These are phyloP conservation scores for Esox masquinongy DNA, from an alignment of 2,797 vertebrate genomes.

Conservation along the genomic window DNA sequence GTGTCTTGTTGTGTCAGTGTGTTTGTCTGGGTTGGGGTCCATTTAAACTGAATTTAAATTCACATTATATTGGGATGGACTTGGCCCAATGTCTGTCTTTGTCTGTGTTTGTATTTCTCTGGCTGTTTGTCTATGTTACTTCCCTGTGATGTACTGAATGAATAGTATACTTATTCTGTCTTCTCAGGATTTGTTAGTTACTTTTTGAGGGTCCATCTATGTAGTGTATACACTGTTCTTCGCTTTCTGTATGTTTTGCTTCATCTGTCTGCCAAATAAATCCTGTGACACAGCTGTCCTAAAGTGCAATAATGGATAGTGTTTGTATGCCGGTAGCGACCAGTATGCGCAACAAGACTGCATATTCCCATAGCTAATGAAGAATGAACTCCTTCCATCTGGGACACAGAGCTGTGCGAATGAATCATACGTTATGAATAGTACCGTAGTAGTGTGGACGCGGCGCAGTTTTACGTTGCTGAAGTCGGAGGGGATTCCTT, in stretches of 20 bases:
- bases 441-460: not conserved
- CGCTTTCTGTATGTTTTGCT: not conserved
- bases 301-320: not conserved
- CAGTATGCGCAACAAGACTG: not conserved
- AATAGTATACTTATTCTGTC: not conserved
- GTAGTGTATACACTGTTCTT: not conserved
- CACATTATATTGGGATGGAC: not conserved
- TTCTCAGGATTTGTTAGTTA: not conserved
- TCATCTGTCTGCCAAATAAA: not conserved
- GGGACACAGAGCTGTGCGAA: not conserved
- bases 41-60: not conserved
- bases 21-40: constrained; percentile 8
- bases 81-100: not conserved
- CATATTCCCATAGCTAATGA: not conserved
- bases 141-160: not conserved
- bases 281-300: not conserved
- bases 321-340: not conserved
- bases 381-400: not conserved
- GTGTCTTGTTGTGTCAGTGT: constrained; percentile 6
- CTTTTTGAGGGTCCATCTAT: not conserved
- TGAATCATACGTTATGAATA: not conserved
- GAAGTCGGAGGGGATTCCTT: too few relatives aligned
- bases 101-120: not conserved
- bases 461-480: too few relatives aligned
- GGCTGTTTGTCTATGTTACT: not conserved